Percentiles rank a stretch among this genome's conserved stretches.
Conservation (phyloP, 2,888 invertebrate species). For the Dasypolia templi region DNA sequence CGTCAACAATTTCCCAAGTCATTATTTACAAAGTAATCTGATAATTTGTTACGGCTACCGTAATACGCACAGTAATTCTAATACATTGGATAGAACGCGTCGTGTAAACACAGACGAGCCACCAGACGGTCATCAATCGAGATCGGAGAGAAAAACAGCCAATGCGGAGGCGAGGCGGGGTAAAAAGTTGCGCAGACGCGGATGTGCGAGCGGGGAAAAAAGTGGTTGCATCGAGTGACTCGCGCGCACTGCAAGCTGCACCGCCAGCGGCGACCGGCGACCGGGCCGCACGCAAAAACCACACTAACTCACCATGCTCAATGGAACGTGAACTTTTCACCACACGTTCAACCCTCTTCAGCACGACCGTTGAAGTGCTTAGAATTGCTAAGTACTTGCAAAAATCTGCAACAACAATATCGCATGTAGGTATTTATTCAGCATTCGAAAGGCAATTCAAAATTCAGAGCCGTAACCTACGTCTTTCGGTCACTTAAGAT, state of each 20-base stretch:
- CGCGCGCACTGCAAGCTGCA: conserved; percentile 65
- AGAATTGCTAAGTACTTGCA: conserved; percentile 47
- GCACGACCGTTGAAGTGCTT: conserved; percentile 31
- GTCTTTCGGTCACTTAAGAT: conserved; percentile 59
- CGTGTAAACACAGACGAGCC: conserved; percentile 78
- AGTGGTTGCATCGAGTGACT: conserved; percentile 79
- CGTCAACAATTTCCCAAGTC: conserved; percentile 54
- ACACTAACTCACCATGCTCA: conserved; percentile 50
- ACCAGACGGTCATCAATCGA: conserved; percentile 84
- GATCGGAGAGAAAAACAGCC: conserved; percentile 80
- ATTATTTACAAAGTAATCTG: conserved; percentile 64
- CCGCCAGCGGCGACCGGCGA: conserved; percentile 20
- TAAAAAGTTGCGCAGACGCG: conserved; percentile 86
- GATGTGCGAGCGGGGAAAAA: conserved; percentile 81
- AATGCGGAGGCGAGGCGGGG: conserved; percentile 74
- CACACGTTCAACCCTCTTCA: conserved; percentile 29
- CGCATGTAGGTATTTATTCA: conserved; percentile 54
- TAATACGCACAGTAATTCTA: conserved; percentile 75
- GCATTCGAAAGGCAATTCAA: conserved; percentile 53
- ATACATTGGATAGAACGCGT: conserved; percentile 62
- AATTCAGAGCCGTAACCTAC: conserved; percentile 55
- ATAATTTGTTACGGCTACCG: conserved; percentile 75
- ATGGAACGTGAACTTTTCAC: conserved; percentile 62
- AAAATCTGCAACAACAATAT: conserved; percentile 42
- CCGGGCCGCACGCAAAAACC: conserved; percentile 48